A percentile compares a stretch with the other conserved stretches of the same genome.
Conservation (phyloP, 2,113 vertebrate genomes). For the Colinus virginianus region DNA sequence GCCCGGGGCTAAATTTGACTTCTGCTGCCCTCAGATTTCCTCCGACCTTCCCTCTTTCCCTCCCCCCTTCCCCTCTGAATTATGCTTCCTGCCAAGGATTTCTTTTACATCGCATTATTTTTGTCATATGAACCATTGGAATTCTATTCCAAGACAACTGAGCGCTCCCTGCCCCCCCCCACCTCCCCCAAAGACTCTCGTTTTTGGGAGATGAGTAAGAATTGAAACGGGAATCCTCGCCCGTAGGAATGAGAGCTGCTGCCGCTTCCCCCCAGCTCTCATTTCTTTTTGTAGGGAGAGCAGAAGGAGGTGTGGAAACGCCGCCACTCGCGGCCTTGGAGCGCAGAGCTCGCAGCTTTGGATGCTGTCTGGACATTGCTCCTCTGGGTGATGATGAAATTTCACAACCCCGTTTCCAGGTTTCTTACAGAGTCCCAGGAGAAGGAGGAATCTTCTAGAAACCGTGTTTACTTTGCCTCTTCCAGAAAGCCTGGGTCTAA, state of each 20-base stretch:
- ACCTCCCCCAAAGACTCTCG: neutral
- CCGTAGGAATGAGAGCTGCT: neutral
- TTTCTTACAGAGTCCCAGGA: neutral
- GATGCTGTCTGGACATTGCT: neutral
- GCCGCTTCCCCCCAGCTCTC: neutral
- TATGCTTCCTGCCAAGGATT: conserved; percentile 28
- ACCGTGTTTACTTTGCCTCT: neutral
- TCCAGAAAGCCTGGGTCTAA: neutral
- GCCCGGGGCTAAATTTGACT: neutral
- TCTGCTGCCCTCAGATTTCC: neutral
- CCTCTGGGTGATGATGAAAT: neutral
- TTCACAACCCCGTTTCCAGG: neutral
- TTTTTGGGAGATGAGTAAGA: conserved; percentile 48
- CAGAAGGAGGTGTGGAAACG: neutral
- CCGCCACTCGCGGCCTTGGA: neutral
- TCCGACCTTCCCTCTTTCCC: neutral
- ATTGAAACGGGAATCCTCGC: conserved; percentile 15
- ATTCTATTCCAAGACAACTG: neutral
- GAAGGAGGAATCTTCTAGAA: neutral
- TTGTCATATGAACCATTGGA: neutral
- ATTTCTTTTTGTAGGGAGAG: neutral
- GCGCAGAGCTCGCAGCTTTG: neutral
- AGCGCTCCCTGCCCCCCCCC: neutral
- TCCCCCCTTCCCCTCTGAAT: neutral
- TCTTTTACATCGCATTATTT: neutral